These are phyloP conservation scores for Ruditapes philippinarum DNA, from an alignment of 1,140 invertebrate species.

Conservation along the genomic window DNA sequence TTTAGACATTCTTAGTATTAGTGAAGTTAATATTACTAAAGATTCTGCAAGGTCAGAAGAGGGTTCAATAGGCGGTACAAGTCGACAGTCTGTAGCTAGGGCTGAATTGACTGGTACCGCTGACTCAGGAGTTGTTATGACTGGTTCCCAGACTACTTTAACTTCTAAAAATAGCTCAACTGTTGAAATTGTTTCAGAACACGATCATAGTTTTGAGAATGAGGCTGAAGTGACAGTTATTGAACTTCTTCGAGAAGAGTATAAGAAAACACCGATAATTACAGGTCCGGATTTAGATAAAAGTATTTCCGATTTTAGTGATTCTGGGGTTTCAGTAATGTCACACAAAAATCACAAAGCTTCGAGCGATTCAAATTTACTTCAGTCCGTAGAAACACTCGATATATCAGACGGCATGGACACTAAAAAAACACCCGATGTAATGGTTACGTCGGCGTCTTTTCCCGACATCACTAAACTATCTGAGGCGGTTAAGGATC, in stretches of 20 bases:
- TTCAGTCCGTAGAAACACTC: slow-evolving; percentile 49
- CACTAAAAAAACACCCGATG: slow-evolving; percentile 46
- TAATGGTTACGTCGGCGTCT: slow-evolving; percentile 77
- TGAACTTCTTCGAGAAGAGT: slow-evolving; percentile 83
- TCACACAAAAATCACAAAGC: slow-evolving; percentile 50
- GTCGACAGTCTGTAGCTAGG: not conserved
- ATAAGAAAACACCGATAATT: slow-evolving; percentile 53
- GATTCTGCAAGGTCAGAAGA: not conserved
- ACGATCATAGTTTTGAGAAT: slow-evolving; percentile 40
- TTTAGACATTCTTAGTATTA: slow-evolving; percentile 27
- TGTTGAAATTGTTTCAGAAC: slow-evolving; percentile 50
- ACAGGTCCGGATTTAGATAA: slow-evolving; percentile 1
- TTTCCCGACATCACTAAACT: slow-evolving; percentile 82
- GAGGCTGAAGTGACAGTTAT: slow-evolving; percentile 79
- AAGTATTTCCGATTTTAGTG: slow-evolving; percentile 50
- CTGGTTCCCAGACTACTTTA: slow-evolving; percentile 43
- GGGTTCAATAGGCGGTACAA: not conserved
- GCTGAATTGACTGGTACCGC: not conserved
- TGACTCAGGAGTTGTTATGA: not conserved
- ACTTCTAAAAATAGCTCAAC: slow-evolving; percentile 65
- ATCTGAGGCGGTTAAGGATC: slow-evolving; percentile 65
- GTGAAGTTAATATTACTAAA: slow-evolving; percentile 1
- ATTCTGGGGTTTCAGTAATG: slow-evolving; percentile 53
- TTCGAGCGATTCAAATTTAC: slow-evolving; percentile 62
- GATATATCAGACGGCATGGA: not conserved